Base-by-base conservation (phyloP, 2,797 vertebrate species). In the Coregonus ussuriensis region DNA sequence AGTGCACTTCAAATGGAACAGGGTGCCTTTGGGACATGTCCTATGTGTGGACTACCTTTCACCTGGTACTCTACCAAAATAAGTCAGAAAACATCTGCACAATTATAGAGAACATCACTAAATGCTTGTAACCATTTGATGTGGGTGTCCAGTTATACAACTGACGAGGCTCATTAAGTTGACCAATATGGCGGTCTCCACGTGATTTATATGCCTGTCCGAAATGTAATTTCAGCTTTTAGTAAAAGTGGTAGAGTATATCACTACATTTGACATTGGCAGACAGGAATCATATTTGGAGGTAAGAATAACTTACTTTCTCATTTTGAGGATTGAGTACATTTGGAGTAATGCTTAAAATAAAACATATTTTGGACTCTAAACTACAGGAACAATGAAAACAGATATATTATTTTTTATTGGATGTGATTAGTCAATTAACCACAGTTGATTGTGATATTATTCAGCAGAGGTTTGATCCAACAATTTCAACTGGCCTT, bases 141-240 rank as follows among this genome's bases (percentile, higher is more conserved):
- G 66, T 67, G 37, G 21, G 70, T 82, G 67, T 78, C 59, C 53
- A 59, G 35, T 31, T 18, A 72, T 80, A 74, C 71, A 76, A 74
- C 51, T 21, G 75, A 81, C 82, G 78, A 82, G 75, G 79, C 15
- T 56, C 79, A 83, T 91, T 84, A 85, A 73, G 85, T 78, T 82
- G 70, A 70, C 68, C 75, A 79, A 73, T 77, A 79, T 83, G 81
- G 85, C 72, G 73, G 77, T 65, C 63, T 80, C 74, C 82, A 81
- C 82, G 78, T 89, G 86, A 90, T 89, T 88, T 81, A 91, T 82
- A 78, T 54, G n/a, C 72, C 67, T 74, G 68, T 74, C 71, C 75
- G 59, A 76, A 87, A 81, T 81, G 70, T 74, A 85, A 88, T 88
- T 84, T 86, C 65, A 85, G 71, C 54, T 83, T 82, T 54, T 77